Evolutionary conservation across 1,140 invertebrate species (phyloP).

Genomic region (Heliothis subflexa): DNA sequence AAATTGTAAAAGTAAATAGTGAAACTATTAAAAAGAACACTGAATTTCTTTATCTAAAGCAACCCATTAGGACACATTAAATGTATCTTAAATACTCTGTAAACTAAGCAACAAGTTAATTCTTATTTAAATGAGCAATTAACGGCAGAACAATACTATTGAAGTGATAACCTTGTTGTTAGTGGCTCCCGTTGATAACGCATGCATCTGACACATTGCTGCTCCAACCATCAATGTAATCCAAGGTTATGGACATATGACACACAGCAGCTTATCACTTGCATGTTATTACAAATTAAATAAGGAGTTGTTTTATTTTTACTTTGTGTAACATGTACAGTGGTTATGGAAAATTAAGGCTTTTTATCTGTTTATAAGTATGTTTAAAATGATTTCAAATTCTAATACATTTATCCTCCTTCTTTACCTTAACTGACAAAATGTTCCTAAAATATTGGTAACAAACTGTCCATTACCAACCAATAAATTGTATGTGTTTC

Average conservation of each 20-base stretch:
- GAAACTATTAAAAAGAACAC: too few relatives aligned
- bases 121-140: background rate
- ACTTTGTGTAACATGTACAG: too few relatives aligned
- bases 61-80: too few relatives aligned
- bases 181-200: constrained; percentile 11
- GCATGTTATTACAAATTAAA: background rate
- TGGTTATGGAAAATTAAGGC: too few relatives aligned
- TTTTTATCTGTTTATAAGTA: too few relatives aligned
- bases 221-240: constrained; percentile 1
- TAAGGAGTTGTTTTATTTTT: background rate
- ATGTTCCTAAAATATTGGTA: background rate
- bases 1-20: too few relatives aligned
- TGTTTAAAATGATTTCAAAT: too few relatives aligned
- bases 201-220: constrained; percentile 28
- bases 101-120: background rate
- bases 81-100: background rate
- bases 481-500: background rate
- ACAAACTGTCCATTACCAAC: background rate
- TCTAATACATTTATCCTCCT: background rate
- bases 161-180: constrained; percentile 33
- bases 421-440: background rate
- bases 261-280: constrained; percentile 5
- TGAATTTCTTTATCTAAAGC: too few relatives aligned
- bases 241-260: constrained; percentile 13
- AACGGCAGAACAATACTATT: background rate